These are phyloP conservation scores for Magallana angulata DNA, from an alignment of 1,140 invertebrate genomes.

Conservation along the genomic window DNA sequence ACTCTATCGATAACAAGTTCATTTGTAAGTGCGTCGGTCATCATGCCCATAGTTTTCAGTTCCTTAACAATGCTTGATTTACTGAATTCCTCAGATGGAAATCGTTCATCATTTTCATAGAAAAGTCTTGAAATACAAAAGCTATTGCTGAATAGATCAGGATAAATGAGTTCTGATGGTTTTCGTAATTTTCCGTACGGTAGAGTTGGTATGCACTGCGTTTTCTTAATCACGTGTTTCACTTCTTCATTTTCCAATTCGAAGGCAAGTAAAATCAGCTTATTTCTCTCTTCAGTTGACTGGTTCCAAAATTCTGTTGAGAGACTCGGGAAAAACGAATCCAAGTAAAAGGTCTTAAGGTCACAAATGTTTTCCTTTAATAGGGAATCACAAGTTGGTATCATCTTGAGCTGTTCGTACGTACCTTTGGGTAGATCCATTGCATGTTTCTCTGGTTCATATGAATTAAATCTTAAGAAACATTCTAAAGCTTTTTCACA, in stretches of 20 bases:
- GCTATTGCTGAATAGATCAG: background rate
- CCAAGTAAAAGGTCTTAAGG: background rate
- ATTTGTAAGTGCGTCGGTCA: background rate
- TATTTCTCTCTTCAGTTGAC: background rate
- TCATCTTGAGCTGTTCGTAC: slow-evolving; percentile 5
- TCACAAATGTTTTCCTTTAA: background rate
- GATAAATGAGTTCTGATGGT: background rate
- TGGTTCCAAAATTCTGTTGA: background rate
- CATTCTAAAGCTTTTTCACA: background rate
- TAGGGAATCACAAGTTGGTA: background rate
- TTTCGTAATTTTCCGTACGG: background rate
- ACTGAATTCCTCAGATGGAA: background rate
- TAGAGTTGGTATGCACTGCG: background rate
- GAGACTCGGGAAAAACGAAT: background rate
- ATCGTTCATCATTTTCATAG: background rate
- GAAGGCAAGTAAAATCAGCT: background rate
- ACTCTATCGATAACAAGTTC: background rate
- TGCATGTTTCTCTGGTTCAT: background rate
- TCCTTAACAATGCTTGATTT: background rate
- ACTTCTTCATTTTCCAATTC: background rate
- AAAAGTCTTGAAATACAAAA: background rate
- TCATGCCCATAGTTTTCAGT: background rate
- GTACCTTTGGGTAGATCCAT: slow-evolving; percentile 27
- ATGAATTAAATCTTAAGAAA: background rate
- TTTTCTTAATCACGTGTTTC: background rate